A percentile compares a stretch with the other conserved stretches of the same genome.
phyloP scores from a whole-genome alignment of 2,797 vertebrate species.

The Odontamblyopus rebecca region DNA sequence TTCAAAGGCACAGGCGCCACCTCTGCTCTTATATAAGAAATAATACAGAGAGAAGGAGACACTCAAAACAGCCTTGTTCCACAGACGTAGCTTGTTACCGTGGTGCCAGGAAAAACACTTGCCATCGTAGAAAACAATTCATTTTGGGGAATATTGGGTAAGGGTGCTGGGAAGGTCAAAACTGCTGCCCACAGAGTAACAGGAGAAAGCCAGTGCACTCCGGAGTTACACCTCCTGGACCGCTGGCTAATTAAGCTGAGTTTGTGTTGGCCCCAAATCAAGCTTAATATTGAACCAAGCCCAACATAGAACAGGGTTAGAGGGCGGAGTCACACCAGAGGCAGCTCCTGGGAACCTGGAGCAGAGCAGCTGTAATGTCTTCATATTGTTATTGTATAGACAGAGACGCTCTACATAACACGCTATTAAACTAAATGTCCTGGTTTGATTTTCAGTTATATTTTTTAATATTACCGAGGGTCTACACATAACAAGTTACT shows the following conservation, averaged over 20 bases:
- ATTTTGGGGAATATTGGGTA: conserved; percentile 41
- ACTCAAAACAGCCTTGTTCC: conserved; percentile 45
- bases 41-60: conserved; percentile 39
- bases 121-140: conserved; percentile 59
- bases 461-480: too few species aligned
- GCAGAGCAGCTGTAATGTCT: conserved; percentile 13
- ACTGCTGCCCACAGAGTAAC: conserved; percentile 47
- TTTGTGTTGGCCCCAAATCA: conserved; percentile 68
- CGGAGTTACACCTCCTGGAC: conserved; percentile 53
- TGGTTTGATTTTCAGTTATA: background rate
- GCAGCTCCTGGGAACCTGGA: conserved; percentile 53
- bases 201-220: conserved; percentile 52
- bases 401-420: background rate
- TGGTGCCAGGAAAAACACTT: conserved; percentile 72
- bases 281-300: conserved; percentile 68
- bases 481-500: too few species aligned
- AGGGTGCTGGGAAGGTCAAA: conserved; percentile 57
- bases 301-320: conserved; percentile 43
- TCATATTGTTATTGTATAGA: background rate
- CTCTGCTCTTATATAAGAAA: background rate
- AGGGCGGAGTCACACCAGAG: conserved; percentile 44
- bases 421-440: background rate
- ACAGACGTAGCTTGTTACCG: conserved; percentile 18
- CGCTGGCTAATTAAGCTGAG: conserved; percentile 67
- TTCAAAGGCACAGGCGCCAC: background rate